phyloP scores from a whole-genome alignment of 2,888 invertebrate species.

The Amphimallon solstitiale region DNA sequence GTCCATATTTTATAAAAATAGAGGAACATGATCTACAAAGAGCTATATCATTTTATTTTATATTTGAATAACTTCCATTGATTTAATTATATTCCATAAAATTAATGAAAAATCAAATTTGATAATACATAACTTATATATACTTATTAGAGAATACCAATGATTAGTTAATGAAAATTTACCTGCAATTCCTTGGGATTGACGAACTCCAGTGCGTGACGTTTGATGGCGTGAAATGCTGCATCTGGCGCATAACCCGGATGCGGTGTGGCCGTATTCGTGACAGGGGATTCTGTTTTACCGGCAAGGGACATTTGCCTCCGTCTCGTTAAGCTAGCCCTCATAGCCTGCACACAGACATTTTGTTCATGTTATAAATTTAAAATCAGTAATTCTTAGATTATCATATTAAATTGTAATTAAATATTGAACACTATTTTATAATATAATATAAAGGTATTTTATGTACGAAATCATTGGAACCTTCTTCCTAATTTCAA shows the following conservation, averaged over 20 bases:
- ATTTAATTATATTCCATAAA: no score
- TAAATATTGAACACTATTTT: no score
- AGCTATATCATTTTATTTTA: no score
- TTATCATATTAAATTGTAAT: background rate
- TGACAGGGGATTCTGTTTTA: constrained; percentile 66
- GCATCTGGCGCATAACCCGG: constrained; percentile 96
- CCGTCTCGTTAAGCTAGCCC: constrained; percentile 73
- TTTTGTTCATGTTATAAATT: background rate
- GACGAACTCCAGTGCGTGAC: constrained; percentile 91
- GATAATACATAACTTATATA: no score
- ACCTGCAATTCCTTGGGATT: constrained; percentile 92
- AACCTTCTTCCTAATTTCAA: no score
- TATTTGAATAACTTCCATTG: no score
- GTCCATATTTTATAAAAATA: no score
- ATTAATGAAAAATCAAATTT: no score
- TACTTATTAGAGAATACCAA: no score
- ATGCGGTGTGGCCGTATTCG: constrained; percentile 68
- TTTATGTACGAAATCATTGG: no score
- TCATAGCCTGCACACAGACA: constrained; percentile 66
- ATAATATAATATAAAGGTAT: no score
- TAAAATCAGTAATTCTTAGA: background rate
- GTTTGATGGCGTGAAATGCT: constrained; percentile 94
- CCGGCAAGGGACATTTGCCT: constrained; percentile 68
- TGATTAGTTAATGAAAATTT: constrained; percentile 49
- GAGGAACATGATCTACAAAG: no score